phyloP scores from a whole-genome alignment of 2,113 vertebrate species.

The Sylvilagus bachmani region DNA sequence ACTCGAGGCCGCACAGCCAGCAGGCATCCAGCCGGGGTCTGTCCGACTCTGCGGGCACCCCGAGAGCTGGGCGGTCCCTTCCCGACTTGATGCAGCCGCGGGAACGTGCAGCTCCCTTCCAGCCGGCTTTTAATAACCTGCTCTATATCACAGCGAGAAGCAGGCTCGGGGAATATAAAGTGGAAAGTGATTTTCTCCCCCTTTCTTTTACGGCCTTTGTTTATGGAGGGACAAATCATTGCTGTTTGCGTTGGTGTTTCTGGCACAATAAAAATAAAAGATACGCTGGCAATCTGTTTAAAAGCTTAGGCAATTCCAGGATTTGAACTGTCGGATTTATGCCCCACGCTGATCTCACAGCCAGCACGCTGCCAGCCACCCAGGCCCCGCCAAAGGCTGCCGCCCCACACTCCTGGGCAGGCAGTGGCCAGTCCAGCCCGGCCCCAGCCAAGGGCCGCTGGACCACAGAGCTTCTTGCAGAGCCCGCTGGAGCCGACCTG shows the following conservation, averaged over 20 bases:
- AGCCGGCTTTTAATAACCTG: background rate
- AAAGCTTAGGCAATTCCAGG: constrained; percentile 61
- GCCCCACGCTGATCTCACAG: background rate
- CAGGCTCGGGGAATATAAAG: background rate
- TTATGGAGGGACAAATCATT: constrained; percentile 78
- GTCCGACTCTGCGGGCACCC: background rate
- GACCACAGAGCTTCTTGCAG: background rate
- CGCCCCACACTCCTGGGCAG: background rate
- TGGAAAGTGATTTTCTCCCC: background rate
- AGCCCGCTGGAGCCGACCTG: background rate
- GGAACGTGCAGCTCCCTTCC: accelerated
- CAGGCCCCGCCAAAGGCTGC: background rate
- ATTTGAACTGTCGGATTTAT: constrained; percentile 36
- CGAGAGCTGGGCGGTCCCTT: accelerated
- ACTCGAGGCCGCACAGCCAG: background rate
- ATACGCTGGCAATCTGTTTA: constrained; percentile 71
- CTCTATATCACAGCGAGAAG: background rate
- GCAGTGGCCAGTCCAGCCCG: accelerated
- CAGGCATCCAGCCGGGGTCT: background rate
- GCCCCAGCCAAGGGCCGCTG: accelerated
- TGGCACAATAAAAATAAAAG: constrained; percentile 81
- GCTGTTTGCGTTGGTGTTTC: constrained; percentile 74
- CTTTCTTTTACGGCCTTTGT: constrained; percentile 75
- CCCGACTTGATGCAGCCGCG: accelerated
- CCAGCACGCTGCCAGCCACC: background rate